Conservation (phyloP, 2,888 invertebrate species). For the Oxycera nigricornis region DNA sequence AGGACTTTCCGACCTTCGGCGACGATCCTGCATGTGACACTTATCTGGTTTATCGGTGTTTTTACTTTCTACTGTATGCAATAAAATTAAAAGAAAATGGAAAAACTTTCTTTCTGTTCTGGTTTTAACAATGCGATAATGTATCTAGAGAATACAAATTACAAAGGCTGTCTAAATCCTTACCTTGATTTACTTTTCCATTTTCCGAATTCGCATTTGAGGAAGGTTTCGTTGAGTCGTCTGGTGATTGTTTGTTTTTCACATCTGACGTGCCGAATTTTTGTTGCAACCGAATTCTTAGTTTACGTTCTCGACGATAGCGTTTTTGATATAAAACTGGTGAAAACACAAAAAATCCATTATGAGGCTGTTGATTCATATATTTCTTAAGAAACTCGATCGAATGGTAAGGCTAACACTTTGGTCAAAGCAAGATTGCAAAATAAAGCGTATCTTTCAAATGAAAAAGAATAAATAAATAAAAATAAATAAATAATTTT, state of each 20-base stretch:
- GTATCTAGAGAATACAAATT: background rate
- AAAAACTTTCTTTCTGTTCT: background rate
- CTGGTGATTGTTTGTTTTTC: constrained; percentile 79
- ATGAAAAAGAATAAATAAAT: no score
- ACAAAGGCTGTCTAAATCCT: constrained; percentile 47
- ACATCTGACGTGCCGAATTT: constrained; percentile 78
- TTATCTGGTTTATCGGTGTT: constrained; percentile 43
- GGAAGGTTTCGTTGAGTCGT: constrained; percentile 81
- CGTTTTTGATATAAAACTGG: constrained; percentile 89
- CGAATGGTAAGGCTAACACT: no score
- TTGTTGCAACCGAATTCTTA: constrained; percentile 82
- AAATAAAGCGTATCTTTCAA: no score
- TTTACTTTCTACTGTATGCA: constrained; percentile 36
- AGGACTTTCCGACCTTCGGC: constrained; percentile 45
- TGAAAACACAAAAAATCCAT: constrained; percentile 28
- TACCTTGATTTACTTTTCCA: constrained; percentile 81
- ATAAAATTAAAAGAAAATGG: constrained; percentile 21
- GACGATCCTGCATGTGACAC: constrained; percentile 55
- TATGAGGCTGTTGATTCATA: no score
- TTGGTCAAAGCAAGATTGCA: no score
- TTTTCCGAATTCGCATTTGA: constrained; percentile 70
- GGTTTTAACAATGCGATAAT: background rate
- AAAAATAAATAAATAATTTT: no score
- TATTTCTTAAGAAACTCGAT: no score
- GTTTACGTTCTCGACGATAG: constrained; percentile 85